These are phyloP conservation scores for Nemoura dubitans DNA, from an alignment of 2,888 invertebrate species.

Conservation along the genomic window DNA sequence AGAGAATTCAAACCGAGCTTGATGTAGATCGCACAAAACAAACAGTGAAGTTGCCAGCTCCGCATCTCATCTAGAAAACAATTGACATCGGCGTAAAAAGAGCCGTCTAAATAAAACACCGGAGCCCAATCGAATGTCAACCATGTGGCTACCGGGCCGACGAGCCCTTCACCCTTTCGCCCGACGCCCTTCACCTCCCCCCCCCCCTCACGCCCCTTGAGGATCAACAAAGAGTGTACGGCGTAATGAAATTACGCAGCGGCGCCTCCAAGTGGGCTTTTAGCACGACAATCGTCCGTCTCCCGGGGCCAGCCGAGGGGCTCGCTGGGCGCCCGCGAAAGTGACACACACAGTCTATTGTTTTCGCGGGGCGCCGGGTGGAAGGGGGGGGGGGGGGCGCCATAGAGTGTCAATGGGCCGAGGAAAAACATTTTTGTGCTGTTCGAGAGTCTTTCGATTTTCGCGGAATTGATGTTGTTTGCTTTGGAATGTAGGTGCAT, in stretches of 20 bases:
- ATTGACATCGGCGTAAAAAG: neutral
- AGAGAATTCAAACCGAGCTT: too few relatives aligned
- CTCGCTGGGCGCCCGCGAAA: neutral
- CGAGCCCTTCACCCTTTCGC: neutral
- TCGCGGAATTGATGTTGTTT: neutral
- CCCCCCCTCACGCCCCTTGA: neutral
- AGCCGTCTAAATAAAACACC: neutral
- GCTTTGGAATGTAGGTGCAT: neutral
- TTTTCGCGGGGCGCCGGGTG: neutral
- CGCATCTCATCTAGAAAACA: too few relatives aligned
- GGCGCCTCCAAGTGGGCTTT: slow-evolving; percentile 42
- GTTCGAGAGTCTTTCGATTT: neutral
- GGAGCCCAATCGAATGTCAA: neutral
- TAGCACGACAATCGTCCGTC: slow-evolving; percentile 25
- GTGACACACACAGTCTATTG: neutral
- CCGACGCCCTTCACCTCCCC: neutral
- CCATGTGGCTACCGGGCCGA: neutral
- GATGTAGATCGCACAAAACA: too few relatives aligned
- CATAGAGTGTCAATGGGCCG: neutral
- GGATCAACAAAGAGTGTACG: slow-evolving; percentile 22
- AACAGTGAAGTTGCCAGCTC: too few relatives aligned
- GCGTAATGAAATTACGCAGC: slow-evolving; percentile 42
- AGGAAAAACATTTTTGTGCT: neutral
- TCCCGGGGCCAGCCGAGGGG: neutral
- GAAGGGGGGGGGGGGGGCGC: neutral